Percentiles rank a stretch among this genome's conserved stretches.
Evolutionary conservation across 2,797 vertebrate species (phyloP).

Genomic region (Valencia hispanica): DNA sequence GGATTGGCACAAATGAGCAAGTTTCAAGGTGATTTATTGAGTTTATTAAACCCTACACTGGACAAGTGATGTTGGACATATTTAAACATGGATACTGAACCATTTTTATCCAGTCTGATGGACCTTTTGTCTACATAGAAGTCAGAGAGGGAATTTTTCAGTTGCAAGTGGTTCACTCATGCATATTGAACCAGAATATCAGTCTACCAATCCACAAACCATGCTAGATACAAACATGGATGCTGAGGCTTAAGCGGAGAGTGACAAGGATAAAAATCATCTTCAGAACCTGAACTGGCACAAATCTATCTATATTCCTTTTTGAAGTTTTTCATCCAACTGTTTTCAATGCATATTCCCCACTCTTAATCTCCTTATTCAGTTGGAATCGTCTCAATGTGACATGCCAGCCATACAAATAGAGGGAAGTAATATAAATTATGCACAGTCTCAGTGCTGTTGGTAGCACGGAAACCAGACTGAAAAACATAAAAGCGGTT

Average conservation of each 20-base stretch:
- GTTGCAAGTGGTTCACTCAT: no score
- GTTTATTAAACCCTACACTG: neutral
- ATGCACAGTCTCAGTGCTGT: no score
- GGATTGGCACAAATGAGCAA: neutral
- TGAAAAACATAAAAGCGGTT: no score
- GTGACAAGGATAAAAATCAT: no score
- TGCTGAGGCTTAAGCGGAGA: neutral
- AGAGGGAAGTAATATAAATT: neutral
- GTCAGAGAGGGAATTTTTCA: neutral
- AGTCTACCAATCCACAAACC: no score
- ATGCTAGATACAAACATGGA: neutral
- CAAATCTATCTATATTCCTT: no score
- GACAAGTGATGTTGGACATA: neutral
- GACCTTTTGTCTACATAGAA: neutral
- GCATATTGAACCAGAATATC: no score
- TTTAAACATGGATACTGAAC: neutral
- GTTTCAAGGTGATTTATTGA: neutral
- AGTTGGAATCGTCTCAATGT: neutral
- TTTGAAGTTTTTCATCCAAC: no score
- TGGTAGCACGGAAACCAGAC: no score
- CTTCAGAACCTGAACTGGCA: no score
- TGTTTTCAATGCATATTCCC: no score
- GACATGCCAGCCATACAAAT: neutral
- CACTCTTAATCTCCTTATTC: no score
- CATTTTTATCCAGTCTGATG: neutral